Base-by-base conservation (phyloP, 1,140 invertebrate species). In the Aphelinus atriplicis region DNA sequence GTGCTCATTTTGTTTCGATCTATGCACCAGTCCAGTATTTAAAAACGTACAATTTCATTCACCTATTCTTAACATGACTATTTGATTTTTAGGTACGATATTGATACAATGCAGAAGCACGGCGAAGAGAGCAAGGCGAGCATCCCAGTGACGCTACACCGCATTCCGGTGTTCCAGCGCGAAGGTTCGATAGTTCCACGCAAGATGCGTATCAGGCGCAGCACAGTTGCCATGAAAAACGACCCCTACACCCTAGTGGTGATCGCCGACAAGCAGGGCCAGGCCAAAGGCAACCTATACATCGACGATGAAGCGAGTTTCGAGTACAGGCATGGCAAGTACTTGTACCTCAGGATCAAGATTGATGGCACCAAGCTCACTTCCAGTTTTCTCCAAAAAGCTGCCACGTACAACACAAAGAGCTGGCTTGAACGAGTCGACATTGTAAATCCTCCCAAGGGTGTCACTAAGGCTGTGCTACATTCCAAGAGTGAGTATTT, bases 141-240 rank as follows among this genome's bases (percentile, higher is more conserved):
- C 55, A 86, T 97, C 45, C 89, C 91, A 4, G 95, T 95, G 10
- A 87, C 85, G 70, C 79, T 84, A 26, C 86, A 89, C 61, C 87
- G 96, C 92, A 95, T 98, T 77, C 97, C 98, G 3, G 95, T 97
- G 42, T 99, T 93, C 88, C 97, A 99, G 89, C 91, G 95, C 79
- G 91, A 94, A 80, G 96, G 97, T 73, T 92, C 92, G 6, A 97
- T 99, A 77, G 90, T 99, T 60, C 93, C 97, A 0, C 93, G 94
- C 61, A 98, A 98, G 86, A 94, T 98, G 88, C 90, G 98, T 77
- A 92, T 95, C 64, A 91, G 98, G 43, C 91, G 98, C 61, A 92
- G 97, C 7, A 93, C 97, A 0, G 88, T 91, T 4, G 89, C 98
- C 0, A 97, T 96, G 92, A 90, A 91, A 5, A 89, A 96, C 82